Percentiles rank a stretch among this genome's conserved stretches.
Conservation (phyloP, 2,797 vertebrate genomes). For the Alosa sapidissima region DNA sequence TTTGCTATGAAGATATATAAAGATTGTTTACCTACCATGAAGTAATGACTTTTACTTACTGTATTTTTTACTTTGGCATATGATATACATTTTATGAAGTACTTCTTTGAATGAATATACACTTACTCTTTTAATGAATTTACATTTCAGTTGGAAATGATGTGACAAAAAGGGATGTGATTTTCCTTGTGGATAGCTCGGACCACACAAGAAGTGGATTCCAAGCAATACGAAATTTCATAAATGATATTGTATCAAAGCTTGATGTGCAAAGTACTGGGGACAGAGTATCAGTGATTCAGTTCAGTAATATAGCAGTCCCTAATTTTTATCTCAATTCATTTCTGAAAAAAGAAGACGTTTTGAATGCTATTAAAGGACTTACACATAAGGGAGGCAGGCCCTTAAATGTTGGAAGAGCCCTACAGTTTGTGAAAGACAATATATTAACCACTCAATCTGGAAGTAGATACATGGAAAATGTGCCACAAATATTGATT, state of each 20-base stretch:
- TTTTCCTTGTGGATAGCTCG: conserved; percentile 69
- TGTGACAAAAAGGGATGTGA: conserved; percentile 58
- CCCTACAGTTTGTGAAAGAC: conserved; percentile 59
- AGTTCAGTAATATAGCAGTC: conserved; percentile 62
- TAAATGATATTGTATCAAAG: conserved; percentile 56
- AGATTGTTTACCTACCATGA: too few species aligned
- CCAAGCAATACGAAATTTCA: conserved; percentile 59
- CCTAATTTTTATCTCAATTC: conserved; percentile 68
- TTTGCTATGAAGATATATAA: too few species aligned
- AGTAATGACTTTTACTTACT: too few species aligned
- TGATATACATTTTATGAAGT: not conserved
- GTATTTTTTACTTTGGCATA: not conserved
- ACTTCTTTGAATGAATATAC: conserved; percentile 12
- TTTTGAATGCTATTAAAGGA: conserved; percentile 58
- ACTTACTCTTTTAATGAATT: conserved; percentile 25
- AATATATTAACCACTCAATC: conserved; percentile 58
- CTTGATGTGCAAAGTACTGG: conserved; percentile 58
- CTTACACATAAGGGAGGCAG: conserved; percentile 65
- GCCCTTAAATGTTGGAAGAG: conserved; percentile 60
- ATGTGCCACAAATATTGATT: conserved; percentile 61
- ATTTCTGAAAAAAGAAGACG: conserved; percentile 61
- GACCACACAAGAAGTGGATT: conserved; percentile 64
- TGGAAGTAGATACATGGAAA: conserved; percentile 58
- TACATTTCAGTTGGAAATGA: conserved; percentile 43
- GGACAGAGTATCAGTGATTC: conserved; percentile 64